Evolutionary conservation across 1,140 invertebrate genomes (phyloP), one percentile per base, ranked within the genome.

Genomic region (Zaprionus lachaisei): DNA sequence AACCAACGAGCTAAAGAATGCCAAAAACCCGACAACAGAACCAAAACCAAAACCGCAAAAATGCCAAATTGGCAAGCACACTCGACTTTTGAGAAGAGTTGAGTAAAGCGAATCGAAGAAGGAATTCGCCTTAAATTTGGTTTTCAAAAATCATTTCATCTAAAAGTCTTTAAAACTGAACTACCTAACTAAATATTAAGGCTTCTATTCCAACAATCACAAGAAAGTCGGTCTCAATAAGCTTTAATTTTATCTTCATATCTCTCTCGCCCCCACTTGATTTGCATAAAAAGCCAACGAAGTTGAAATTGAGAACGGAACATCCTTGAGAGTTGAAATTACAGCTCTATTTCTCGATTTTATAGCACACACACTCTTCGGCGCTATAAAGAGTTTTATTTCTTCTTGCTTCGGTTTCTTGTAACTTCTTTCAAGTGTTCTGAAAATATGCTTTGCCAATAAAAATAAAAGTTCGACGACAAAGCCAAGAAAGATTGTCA

Each of bases 1-100:
- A 74, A 62, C 49, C 24, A 47, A 47, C 41, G 41, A 73, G 26
- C 11, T 20, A 56, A 34, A 15, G 37, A 56, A 20, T 26, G 14
- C 12, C 57, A 31, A 24, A 38, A 56, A 54, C 47, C 31, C n/a
- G 41, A 54, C 24, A 70, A 34, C 31, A 31, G 11, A 31, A 31
- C 28, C 28, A 11, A 31, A 38, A 14, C n/a, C 26, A 55, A 67
- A 51, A 51, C 47, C 14, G 47, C 66, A 41, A 28, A 56, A 56
- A 56, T 56, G 2, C 24, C 20, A 11, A 51, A 51, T 47, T 47
- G 47, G 47, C 47, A 51, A 51, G 47, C 47, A 11, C 9, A 51
- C 4, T 22, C 38, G 12, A 41, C 14, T n/a, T 15, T 51, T 3
- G 20, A n/a, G 5, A n/a, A n/a, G 15, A 47, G 9, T 49, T 12